Conservation (phyloP, 2,113 vertebrate species). For the Oryzias curvinotus region DNA sequence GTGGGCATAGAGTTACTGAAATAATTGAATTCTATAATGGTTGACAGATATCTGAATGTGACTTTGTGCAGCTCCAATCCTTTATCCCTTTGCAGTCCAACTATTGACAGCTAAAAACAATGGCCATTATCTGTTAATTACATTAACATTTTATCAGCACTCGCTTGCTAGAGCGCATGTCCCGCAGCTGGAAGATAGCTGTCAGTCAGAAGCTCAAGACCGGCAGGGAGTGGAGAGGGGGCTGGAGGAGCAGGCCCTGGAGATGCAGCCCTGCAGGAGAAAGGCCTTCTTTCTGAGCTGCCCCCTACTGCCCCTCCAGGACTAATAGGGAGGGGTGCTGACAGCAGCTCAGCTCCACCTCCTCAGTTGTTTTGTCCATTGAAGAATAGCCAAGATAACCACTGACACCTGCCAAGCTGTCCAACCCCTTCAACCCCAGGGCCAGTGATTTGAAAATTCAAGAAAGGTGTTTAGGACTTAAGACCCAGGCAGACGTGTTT, state of each 20-base stretch:
- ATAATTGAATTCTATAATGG: slow-evolving; percentile 84
- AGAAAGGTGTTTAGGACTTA: slow-evolving; percentile 46
- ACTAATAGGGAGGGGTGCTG: slow-evolving; percentile 60
- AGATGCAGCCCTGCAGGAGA: slow-evolving; percentile 49
- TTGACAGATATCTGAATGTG: slow-evolving; percentile 86
- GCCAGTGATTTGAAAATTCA: slow-evolving; percentile 43
- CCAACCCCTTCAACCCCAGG: slow-evolving; percentile 50
- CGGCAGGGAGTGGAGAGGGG: slow-evolving; percentile 30
- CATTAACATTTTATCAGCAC: slow-evolving; percentile 87
- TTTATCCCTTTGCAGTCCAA: slow-evolving; percentile 78
- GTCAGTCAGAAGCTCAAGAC: slow-evolving; percentile 72
- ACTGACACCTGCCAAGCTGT: slow-evolving; percentile 73
- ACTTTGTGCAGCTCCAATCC: slow-evolving; percentile 79
- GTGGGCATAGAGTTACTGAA: slow-evolving; percentile 66
- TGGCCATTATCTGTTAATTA: slow-evolving; percentile 88
- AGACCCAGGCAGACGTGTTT: slow-evolving; percentile 37
- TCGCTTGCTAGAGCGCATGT: slow-evolving; percentile 67
- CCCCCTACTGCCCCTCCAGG: slow-evolving; percentile 54
- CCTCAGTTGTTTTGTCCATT: slow-evolving; percentile 62
- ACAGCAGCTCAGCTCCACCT: slow-evolving; percentile 60
- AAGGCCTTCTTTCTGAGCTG: slow-evolving; percentile 45
- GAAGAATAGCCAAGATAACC: slow-evolving; percentile 67
- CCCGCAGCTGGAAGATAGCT: slow-evolving; percentile 78
- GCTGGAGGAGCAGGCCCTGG: slow-evolving; percentile 45
- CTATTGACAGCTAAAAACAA: slow-evolving; percentile 87